A percentile compares a stretch with the other conserved stretches of the same genome.
Evolutionary conservation across 2,113 vertebrate species (phyloP).

Genomic region (Ctenodactylus gundi): DNA sequence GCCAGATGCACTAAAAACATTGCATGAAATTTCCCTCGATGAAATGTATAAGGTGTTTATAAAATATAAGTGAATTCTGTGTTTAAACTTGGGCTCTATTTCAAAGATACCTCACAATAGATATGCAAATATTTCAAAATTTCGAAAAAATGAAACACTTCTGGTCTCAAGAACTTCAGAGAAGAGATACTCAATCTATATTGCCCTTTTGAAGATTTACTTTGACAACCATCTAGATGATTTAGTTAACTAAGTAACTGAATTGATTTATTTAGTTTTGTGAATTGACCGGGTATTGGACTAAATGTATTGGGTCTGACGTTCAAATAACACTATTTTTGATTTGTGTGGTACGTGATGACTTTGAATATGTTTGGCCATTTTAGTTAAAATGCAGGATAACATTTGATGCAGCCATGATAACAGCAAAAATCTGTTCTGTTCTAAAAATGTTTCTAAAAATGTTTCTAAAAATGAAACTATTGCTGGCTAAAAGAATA

Average conservation of each 20-base stretch:
- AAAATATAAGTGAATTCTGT: background rate
- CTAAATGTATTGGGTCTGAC: background rate
- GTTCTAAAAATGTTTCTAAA: slow-evolving; percentile 74
- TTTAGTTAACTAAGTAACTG: background rate
- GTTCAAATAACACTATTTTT: background rate
- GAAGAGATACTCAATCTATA: background rate
- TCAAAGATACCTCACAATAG: background rate
- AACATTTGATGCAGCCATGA: slow-evolving; percentile 59
- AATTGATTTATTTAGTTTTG: background rate
- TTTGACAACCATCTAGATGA: background rate
- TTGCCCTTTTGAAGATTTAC: background rate
- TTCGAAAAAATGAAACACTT: background rate
- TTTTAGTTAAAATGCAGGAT: slow-evolving; percentile 49
- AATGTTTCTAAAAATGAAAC: slow-evolving; percentile 67
- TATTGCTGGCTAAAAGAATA: slow-evolving; percentile 66
- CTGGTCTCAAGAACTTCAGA: background rate
- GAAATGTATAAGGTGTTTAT: background rate
- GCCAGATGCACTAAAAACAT: background rate
- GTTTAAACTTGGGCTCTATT: background rate
- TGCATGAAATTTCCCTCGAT: background rate
- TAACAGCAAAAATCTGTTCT: slow-evolving; percentile 66
- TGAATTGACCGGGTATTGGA: background rate
- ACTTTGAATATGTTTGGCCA: slow-evolving; percentile 55
- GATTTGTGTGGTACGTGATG: background rate
- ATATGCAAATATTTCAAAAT: background rate